These are phyloP conservation scores for Neoascia interrupta DNA, from an alignment of 2,888 invertebrate species.

Conservation along the genomic window DNA sequence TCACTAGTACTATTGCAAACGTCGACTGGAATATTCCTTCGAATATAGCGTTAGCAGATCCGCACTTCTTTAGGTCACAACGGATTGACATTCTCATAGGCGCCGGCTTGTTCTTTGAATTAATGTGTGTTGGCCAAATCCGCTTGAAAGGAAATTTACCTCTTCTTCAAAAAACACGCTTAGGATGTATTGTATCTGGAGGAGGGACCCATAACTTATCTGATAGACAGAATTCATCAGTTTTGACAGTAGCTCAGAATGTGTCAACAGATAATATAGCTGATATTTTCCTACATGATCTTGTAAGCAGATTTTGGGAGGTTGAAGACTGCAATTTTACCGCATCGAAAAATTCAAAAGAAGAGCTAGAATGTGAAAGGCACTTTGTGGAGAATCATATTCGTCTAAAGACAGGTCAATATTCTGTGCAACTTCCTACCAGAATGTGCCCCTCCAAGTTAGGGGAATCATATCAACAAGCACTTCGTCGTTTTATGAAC, in stretches of 20 bases:
- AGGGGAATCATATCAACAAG: too few species aligned
- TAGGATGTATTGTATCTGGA: constrained; percentile 67
- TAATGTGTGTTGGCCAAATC: constrained; percentile 61
- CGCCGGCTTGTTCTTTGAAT: constrained; percentile 55
- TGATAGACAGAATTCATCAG: neutral
- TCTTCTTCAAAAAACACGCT: constrained; percentile 58
- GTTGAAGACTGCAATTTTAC: neutral
- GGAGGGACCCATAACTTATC: too few species aligned
- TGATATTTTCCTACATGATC: neutral
- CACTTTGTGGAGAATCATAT: neutral
- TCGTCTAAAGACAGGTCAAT: constrained; percentile 7
- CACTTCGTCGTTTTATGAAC: too few species aligned
- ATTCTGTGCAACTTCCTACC: neutral
- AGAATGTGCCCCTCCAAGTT: neutral
- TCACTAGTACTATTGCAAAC: constrained; percentile 24
- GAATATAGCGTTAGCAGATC: constrained; percentile 61
- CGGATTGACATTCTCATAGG: constrained; percentile 61
- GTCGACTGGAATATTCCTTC: constrained; percentile 45
- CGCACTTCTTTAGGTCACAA: constrained; percentile 44
- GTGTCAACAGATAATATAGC: neutral
- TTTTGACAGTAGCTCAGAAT: neutral
- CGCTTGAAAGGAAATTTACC: constrained; percentile 34
- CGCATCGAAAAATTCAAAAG: too few species aligned
- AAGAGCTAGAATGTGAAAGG: too few species aligned
- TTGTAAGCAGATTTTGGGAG: neutral